Evolutionary conservation across 2,797 vertebrate genomes (phyloP).

Genomic region (Pempheris klunzingeri): DNA sequence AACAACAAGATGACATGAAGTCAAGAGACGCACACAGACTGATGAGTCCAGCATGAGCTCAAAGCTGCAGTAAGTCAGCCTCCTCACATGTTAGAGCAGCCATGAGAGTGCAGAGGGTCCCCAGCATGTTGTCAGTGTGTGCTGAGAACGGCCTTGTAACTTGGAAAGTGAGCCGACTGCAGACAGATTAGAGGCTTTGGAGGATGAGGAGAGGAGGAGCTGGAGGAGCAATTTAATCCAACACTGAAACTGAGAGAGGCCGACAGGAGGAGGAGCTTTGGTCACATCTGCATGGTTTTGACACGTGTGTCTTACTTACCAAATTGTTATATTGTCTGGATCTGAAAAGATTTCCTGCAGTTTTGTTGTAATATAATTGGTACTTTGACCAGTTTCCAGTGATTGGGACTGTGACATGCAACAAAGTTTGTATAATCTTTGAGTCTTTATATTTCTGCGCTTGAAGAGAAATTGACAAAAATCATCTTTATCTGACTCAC

Average conservation of each 20-base stretch:
- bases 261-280: constrained; percentile 50
- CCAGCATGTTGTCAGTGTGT: constrained; percentile 70
- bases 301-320: not conserved
- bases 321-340: not conserved
- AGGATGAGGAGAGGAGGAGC: constrained; percentile 60
- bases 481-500: not conserved
- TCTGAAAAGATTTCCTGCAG: not conserved
- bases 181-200: constrained; percentile 58
- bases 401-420: not conserved
- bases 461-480: not conserved
- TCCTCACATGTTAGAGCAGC: constrained; percentile 61
- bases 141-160: constrained; percentile 34
- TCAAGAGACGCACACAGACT: constrained; percentile 45
- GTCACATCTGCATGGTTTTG: not conserved
- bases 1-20: constrained; percentile 55
- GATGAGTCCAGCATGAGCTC: constrained; percentile 46
- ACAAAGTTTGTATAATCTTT: not conserved
- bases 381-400: not conserved
- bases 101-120: constrained; percentile 63
- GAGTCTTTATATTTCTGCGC: too few species aligned
- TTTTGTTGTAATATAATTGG: not conserved
- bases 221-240: constrained; percentile 53
- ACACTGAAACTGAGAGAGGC: constrained; percentile 19
- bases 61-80: constrained; percentile 46
- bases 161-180: constrained; percentile 49